Percentiles rank a stretch among this genome's conserved stretches.
These are phyloP conservation scores for Notothenia coriiceps DNA, from an alignment of 2,113 vertebrate genomes.

Conservation along the genomic window DNA sequence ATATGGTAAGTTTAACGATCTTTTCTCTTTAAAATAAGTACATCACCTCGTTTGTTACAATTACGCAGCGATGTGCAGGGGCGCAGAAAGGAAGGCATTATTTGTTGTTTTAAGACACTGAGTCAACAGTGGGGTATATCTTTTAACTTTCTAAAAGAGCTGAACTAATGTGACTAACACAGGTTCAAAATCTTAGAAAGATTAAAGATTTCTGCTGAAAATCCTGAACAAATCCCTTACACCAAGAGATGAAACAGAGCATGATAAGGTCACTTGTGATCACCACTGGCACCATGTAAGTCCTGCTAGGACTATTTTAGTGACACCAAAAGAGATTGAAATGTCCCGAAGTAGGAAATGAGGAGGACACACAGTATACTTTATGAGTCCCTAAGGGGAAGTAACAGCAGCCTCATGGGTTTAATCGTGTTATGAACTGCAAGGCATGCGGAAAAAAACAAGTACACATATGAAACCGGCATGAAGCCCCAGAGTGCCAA, in stretches of 20 bases:
- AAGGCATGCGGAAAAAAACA: neutral
- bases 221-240: neutral
- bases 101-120: neutral
- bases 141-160: neutral
- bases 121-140: neutral
- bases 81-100: neutral
- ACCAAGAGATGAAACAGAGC: neutral
- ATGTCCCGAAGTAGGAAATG: neutral
- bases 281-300: neutral
- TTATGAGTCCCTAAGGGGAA: neutral
- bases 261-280: constrained; percentile 21
- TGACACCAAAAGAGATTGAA: neutral
- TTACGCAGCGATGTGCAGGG: constrained; percentile 49
- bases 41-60: neutral
- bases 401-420: neutral
- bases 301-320: neutral
- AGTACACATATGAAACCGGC: neutral
- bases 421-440: neutral
- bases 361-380: neutral
- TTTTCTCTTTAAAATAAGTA: neutral
- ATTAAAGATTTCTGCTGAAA: neutral
- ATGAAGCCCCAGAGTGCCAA: neutral
- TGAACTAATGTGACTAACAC: neutral
- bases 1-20: constrained; percentile 42
- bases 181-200: neutral